Conservation (phyloP, 1,140 invertebrate genomes). For the Sycobia sp. region DNA sequence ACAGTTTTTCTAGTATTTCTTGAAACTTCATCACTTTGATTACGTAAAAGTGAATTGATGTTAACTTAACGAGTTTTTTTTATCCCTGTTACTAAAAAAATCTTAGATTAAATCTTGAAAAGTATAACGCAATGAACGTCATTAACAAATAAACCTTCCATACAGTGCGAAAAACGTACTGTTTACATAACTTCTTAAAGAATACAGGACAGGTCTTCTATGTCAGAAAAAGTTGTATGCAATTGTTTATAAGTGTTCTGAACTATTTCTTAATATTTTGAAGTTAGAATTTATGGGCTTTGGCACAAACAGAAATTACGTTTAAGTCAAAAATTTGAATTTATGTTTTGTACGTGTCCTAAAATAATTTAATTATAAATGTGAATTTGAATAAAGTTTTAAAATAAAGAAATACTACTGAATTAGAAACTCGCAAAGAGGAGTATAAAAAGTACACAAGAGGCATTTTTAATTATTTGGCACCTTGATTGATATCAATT, state of each 20-base stretch:
- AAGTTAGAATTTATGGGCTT: slow-evolving; percentile 8
- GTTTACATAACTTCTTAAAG: slow-evolving; percentile 6
- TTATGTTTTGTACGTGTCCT: too few species aligned
- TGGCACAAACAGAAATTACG: slow-evolving; percentile 9
- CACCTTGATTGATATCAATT: too few species aligned
- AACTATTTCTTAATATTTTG: too few species aligned
- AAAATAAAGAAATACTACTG: too few species aligned
- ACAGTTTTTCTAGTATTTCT: neutral
- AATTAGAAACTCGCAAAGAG: too few species aligned
- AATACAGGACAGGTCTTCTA: slow-evolving; percentile 3
- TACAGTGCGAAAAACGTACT: slow-evolving; percentile 1
- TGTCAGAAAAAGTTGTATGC: slow-evolving; percentile 13
- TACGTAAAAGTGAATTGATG: slow-evolving; percentile 1
- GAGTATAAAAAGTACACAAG: too few species aligned
- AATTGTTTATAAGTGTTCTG: neutral
- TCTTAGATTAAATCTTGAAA: slow-evolving; percentile 12
- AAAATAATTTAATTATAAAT: too few species aligned
- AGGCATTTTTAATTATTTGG: too few species aligned
- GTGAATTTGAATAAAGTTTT: too few species aligned
- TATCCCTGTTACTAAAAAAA: neutral
- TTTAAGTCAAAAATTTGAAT: neutral
- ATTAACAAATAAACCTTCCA: slow-evolving; percentile 9
- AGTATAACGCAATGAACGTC: slow-evolving; percentile 18
- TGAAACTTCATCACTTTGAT: neutral
- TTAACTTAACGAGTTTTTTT: slow-evolving; percentile 9